phyloP scores from a whole-genome alignment of 2,888 invertebrate genomes.

The Prosopocoilus inquinatus region DNA sequence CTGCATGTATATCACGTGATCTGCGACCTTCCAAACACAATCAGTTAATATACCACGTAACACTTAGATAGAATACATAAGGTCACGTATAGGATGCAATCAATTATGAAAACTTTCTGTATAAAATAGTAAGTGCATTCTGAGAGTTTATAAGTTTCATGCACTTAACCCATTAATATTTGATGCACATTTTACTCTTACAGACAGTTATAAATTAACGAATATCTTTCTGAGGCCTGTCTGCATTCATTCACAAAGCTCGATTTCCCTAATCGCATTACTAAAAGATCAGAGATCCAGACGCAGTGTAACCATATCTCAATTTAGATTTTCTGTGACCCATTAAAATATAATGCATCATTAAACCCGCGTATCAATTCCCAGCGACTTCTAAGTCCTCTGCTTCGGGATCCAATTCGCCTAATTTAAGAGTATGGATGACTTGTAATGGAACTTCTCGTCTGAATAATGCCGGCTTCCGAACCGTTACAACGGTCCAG shows the following conservation, averaged over 20 bases:
- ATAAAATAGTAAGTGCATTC: too few species aligned
- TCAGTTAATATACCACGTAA: too few species aligned
- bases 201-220: too few species aligned
- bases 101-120: too few species aligned
- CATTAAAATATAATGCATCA: slow-evolving; percentile 44
- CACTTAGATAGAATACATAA: too few species aligned
- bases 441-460: slow-evolving; percentile 42
- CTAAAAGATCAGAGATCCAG: slow-evolving; percentile 16
- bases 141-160: too few species aligned
- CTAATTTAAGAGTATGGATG: slow-evolving; percentile 44
- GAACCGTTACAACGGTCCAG: slow-evolving; percentile 26
- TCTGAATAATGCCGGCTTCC: slow-evolving; percentile 40
- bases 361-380: slow-evolving; percentile 37
- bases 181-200: too few species aligned
- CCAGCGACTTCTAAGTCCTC: slow-evolving; percentile 11
- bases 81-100: too few species aligned
- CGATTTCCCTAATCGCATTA: slow-evolving; percentile 17
- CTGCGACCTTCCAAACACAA: too few species aligned
- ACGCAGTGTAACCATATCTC: slow-evolving; percentile 13
- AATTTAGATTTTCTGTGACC: slow-evolving; percentile 28
- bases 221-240: too few species aligned
- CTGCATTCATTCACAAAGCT: not conserved
- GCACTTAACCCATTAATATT: too few species aligned
- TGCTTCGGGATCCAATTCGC: slow-evolving; percentile 30
- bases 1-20: too few species aligned